Evolutionary conservation across 2,888 invertebrate genomes (phyloP), one percentile per base, ranked within the genome.

Genomic region (Eupelmus urozonus): DNA sequence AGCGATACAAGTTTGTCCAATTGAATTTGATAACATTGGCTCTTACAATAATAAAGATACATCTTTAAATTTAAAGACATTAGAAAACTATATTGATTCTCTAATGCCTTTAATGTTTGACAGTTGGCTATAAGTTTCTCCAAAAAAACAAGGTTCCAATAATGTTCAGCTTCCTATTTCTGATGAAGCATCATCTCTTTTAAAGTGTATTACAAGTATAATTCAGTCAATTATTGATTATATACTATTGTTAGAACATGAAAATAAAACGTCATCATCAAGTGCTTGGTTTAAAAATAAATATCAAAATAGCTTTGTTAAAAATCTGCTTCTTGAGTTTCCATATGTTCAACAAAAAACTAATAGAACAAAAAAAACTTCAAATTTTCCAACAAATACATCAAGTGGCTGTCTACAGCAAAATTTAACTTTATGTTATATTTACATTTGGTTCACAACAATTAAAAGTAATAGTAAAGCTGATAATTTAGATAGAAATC

Each of bases 121-220:
- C 87, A 95, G 95, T 66, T 97, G 97, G 96, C 88, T 96, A 27
- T 97, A 97, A 91, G 94, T 94, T 16, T 91, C 93, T 63, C 94
- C 95, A 0, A 87, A 86, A 34, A 89, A 88, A 34, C 83, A 87
- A 34, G 79, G 78, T 20, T 87, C 88, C n/a, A 88, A 88, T 80
- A 90, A 90, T 80, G 89, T 90, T 72, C 91, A 91, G 85, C 90
- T 90, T 80, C 87, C 92, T 45, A 90, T 95, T 20, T 91, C 90
- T 80, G 91, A 91, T 80, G 95, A 96, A 89, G 93, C 93, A 23
- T 92, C 93, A 1, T 87, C 91, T 45, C 91, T 95, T 42, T 88
- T 96, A 9, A 93, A 92, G 85, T 92, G 92, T 80, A 91, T 93
- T 34, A 89, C 94, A 59, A 91, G 92, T 82, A 93, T 95, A 1